Evolutionary conservation across 2,113 vertebrate species (phyloP), one percentile per base, ranked within the genome.

Genomic region (Phaethon lepturus): DNA sequence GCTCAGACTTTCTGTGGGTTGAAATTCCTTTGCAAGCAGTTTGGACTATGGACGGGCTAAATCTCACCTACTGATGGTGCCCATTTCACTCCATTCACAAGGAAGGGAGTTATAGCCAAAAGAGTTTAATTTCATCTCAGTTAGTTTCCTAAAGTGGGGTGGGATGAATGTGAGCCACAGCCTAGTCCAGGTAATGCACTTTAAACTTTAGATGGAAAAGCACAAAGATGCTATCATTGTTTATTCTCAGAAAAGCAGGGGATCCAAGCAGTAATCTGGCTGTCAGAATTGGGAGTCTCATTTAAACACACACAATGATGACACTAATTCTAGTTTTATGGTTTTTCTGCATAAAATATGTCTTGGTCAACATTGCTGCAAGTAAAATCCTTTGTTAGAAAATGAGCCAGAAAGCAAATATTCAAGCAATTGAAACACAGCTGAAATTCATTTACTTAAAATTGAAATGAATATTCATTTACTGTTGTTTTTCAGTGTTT

Each of bases 361-460:
- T 62, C n/a, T 64, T 72, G 35, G 58, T 85, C 69, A 86, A 38
- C 33, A 62, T 38, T 83, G 63, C 53, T 80, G 49, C 47, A 59
- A 96, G 71, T 66, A 83, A 85, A 94, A 53, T 50, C 4, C 12
- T 88, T 50, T 80, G n/a, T 79, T 83, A 82, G 75, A 91, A 96
- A 92, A 93, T 88, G 38, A 90, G 8, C 26, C 76, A 92, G 71
- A 92, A 88, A 90, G 38, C 74, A 90, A 96, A 90, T 73, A 80
- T 47, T 82, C 75, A 78, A 80, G 33, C 47, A 83, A 13, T 64
- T 31, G 56, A 86, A 97, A 80, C 50, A 90, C 92, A 97, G 86
- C 75, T 92, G 88, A 97, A 78, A 86, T 93, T 82, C 1, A 86
- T 95, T 90, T 86, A 84, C 60, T 85, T 89, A 63, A 88, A 92